These are phyloP conservation scores for Acholoe squamosa DNA, from an alignment of 2,888 invertebrate genomes.

Conservation along the genomic window DNA sequence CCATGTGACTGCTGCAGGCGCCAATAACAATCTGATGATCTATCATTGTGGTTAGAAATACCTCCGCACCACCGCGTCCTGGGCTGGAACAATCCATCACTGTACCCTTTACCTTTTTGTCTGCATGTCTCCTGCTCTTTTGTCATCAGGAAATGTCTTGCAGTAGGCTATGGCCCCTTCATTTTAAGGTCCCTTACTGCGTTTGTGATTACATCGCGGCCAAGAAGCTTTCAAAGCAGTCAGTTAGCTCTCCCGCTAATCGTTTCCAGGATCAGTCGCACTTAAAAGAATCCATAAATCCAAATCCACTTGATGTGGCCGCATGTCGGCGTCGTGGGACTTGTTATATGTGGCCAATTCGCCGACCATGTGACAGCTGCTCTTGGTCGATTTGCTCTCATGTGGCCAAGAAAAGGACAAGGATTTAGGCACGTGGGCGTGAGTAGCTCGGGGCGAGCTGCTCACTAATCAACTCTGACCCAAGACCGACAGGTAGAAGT, in stretches of 20 bases:
- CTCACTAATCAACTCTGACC: neutral
- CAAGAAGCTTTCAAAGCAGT: conserved; percentile 7
- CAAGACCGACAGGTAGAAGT: neutral
- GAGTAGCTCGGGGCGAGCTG: conserved; percentile 21
- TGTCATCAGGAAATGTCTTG: conserved; percentile 2
- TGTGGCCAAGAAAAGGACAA: neutral
- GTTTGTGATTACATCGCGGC: neutral
- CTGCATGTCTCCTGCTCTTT: neutral
- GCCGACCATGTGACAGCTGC: neutral
- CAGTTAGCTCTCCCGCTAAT: neutral
- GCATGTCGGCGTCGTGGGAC: neutral
- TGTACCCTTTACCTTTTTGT: neutral
- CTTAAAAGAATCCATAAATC: neutral
- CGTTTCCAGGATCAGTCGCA: neutral
- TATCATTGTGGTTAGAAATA: neutral
- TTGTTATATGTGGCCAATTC: neutral
- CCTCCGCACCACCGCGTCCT: neutral
- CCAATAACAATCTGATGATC: neutral
- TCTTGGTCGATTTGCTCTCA: neutral
- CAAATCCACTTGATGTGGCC: neutral
- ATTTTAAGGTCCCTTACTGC: neutral
- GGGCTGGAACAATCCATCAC: neutral
- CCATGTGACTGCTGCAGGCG: neutral
- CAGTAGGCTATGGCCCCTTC: conserved; percentile 5
- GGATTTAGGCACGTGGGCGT: neutral